phyloP scores from a whole-genome alignment of 2,797 vertebrate species.

The Poecile montanus region DNA sequence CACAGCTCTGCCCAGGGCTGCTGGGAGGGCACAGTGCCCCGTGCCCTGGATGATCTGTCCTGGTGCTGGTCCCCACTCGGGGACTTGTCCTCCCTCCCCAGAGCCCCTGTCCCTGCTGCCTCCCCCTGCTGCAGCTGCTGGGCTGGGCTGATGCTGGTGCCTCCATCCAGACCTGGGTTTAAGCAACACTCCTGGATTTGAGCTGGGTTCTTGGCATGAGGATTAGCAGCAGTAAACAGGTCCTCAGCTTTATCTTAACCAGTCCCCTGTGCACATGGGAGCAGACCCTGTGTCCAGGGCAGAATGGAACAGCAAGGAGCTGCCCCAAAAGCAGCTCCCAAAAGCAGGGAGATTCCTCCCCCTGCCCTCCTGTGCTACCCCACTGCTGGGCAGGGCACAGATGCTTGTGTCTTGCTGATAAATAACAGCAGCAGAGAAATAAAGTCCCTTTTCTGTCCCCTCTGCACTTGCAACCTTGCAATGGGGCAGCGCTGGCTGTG shows the following conservation, averaged over 20 bases:
- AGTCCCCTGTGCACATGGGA: accelerated
- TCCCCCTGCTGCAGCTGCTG: background rate
- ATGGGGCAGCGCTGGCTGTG: accelerated
- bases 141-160: background rate
- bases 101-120: accelerated
- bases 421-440: background rate
- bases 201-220: background rate
- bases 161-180: background rate
- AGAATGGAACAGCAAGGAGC: background rate
- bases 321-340: background rate
- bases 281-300: accelerated
- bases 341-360: background rate
- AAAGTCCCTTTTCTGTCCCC: background rate
- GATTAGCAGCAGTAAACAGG: background rate
- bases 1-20: accelerated
- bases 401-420: background rate
- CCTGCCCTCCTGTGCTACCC: background rate
- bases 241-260: background rate
- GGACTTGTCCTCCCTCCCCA: background rate
- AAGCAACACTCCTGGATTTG: background rate
- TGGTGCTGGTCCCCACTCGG: background rate
- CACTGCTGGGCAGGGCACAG: background rate
- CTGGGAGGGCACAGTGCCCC: background rate
- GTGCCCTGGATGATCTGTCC: background rate
- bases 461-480: accelerated